Conservation (phyloP, 2,113 vertebrate species). For the chimpanzee (Pan troglodytes) region NHGRI_mPanTro3-v2.1_pri NC_072402.2:98304501-98305000, state of each 20-base stretch:
- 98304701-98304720: not conserved
- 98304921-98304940: not conserved
- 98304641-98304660: not conserved
- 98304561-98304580: not conserved
- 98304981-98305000: not conserved
- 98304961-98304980: not conserved
- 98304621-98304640: not conserved
- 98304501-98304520: not conserved
- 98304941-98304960: not conserved
- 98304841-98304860: not conserved
- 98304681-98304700: not conserved
- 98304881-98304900: not conserved
- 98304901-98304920: not conserved
- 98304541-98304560: not conserved
- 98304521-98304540: not conserved
- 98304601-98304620: not conserved
- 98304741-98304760: not conserved
- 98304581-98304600: not conserved
- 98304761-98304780: not conserved
- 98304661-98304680: not conserved
- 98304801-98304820: not conserved
- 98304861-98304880: not conserved
- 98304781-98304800: not conserved
- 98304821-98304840: not conserved
- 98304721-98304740: not conserved